A percentile compares a stretch with the other conserved stretches of the same genome.
Evolutionary conservation across 2,888 invertebrate species (phyloP).

Genomic region (Lasius platythorax): DNA sequence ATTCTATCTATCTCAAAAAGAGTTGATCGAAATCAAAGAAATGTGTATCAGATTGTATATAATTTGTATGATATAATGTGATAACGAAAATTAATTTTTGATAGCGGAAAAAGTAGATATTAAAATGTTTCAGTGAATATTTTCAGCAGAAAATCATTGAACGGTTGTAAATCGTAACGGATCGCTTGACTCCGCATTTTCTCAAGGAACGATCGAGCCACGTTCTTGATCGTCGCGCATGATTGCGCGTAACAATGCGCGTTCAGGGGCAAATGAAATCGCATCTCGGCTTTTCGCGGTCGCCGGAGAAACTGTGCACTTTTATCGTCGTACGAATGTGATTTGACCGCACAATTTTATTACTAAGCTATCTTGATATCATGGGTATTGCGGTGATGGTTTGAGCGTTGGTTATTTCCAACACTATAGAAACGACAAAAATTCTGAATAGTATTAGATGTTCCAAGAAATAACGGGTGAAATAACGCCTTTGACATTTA

Average conservation of each 20-base stretch:
- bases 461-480: background rate
- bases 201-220: constrained; percentile 18
- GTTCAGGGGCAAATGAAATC: constrained; percentile 37
- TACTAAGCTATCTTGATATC: background rate
- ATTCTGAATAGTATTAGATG: background rate
- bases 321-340: background rate
- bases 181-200: constrained; percentile 14
- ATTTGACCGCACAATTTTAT: constrained; percentile 10
- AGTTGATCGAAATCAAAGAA: background rate
- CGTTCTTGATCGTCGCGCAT: constrained; percentile 41
- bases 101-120: background rate
- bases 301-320: constrained; percentile 10
- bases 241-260: constrained; percentile 45
- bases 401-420: background rate
- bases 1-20: background rate
- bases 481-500: background rate
- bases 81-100: background rate
- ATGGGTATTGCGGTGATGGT: background rate
- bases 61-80: background rate
- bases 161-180: background rate
- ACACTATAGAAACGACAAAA: background rate
- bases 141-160: background rate
- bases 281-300: constrained; percentile 27
- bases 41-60: background rate
- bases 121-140: background rate